A percentile compares a stretch with the other conserved stretches of the same genome.
These are phyloP conservation scores for Hydrolagus affinis DNA, from an alignment of 2,113 vertebrate species.

Conservation along the genomic window DNA sequence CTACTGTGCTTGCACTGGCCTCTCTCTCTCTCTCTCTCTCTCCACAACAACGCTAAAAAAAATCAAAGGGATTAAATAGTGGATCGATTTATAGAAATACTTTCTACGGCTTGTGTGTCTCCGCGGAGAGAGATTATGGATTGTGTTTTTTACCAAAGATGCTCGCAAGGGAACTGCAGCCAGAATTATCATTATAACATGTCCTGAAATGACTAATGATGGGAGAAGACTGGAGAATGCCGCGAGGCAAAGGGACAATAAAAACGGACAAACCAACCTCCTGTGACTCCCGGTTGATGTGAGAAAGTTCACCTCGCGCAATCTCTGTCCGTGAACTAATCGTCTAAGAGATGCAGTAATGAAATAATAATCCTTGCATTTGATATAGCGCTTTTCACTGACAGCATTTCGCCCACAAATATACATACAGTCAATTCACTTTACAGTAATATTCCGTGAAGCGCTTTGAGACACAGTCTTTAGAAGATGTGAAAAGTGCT, in stretches of 20 bases:
- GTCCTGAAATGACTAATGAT: not conserved
- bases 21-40: too few species aligned
- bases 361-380: too few species aligned
- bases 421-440: too few species aligned
- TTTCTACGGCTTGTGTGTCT: not conserved
- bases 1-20: not conserved
- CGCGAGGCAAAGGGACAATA: not conserved
- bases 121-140: not conserved
- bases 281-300: not conserved
- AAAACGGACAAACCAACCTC: not conserved
- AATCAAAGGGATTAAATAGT: not conserved
- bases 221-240: not conserved
- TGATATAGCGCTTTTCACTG: too few species aligned
- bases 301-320: not conserved
- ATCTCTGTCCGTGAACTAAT: not conserved
- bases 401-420: too few species aligned
- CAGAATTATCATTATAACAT: not conserved
- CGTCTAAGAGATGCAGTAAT: not conserved
- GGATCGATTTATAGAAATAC: not conserved
- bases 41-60: too few species aligned
- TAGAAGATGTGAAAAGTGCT: too few species aligned
- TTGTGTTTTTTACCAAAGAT: not conserved
- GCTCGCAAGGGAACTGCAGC: not conserved
- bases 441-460: too few species aligned
- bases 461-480: too few species aligned